Evolutionary conservation across 2,113 vertebrate genomes (phyloP).

Genomic region (Takifugu flavidus): DNA sequence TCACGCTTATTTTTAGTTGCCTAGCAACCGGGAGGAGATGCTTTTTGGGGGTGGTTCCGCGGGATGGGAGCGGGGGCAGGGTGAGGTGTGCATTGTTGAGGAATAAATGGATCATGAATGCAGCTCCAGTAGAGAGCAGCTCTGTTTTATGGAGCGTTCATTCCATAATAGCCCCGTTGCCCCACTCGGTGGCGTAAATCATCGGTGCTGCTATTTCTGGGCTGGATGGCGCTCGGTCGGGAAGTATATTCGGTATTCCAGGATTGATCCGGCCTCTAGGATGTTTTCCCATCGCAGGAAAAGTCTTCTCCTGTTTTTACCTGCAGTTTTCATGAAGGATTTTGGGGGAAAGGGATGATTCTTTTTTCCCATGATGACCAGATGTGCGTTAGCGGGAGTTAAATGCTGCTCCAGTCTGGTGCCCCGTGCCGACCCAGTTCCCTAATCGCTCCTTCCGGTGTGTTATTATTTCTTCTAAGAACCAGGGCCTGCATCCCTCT

Average conservation of each 20-base stretch:
- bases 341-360: too few species aligned
- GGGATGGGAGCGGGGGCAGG: constrained; percentile 31
- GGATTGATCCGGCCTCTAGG: too few species aligned
- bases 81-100: constrained; percentile 43
- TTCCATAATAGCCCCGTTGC: constrained; percentile 4
- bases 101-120: constrained; percentile 37
- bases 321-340: too few species aligned
- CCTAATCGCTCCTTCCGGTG: neutral
- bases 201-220: neutral
- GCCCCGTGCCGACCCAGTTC: neutral
- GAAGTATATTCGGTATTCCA: too few species aligned
- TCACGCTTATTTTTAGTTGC: constrained; percentile 69
- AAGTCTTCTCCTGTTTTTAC: too few species aligned
- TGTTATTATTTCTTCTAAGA: constrained; percentile 5
- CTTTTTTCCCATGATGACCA: too few species aligned
- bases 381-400: too few species aligned
- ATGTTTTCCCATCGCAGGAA: too few species aligned
- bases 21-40: constrained; percentile 65
- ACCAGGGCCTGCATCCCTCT: constrained; percentile 7
- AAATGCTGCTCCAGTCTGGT: too few species aligned
- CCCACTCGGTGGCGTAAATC: constrained; percentile 12
- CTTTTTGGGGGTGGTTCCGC: constrained; percentile 53
- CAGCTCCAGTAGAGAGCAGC: constrained; percentile 5
- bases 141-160: constrained; percentile 19
- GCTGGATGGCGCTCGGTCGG: too few species aligned